Percentiles rank a stretch among this genome's conserved stretches.
Conservation (phyloP, 1,140 invertebrate genomes). For the Lycorma delicatula region DNA sequence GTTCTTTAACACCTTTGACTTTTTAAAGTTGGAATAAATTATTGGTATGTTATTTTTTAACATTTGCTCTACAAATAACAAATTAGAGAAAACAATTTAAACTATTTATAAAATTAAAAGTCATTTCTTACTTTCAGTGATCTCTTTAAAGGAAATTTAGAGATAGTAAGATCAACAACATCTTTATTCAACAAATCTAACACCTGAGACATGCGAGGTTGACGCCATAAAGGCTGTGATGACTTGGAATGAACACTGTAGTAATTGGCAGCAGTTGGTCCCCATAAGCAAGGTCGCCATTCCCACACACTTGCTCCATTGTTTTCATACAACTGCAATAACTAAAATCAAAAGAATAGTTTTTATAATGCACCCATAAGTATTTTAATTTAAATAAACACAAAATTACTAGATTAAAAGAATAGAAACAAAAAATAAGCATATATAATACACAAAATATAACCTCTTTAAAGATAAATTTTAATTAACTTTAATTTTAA, state of each 20-base stretch:
- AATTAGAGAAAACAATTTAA: too few relatives aligned
- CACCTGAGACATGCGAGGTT: slow-evolving; percentile 59
- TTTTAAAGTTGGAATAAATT: too few relatives aligned
- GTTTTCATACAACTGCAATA: slow-evolving; percentile 53
- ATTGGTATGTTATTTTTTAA: too few relatives aligned
- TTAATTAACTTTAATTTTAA: too few relatives aligned
- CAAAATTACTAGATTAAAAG: too few relatives aligned
- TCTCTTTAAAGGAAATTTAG: slow-evolving; percentile 50
- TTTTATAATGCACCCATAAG: background rate
- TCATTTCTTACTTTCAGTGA: slow-evolving; percentile 14
- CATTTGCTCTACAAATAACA: too few relatives aligned
- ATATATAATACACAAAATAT: too few relatives aligned
- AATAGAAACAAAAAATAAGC: too few relatives aligned
- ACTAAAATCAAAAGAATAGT: slow-evolving; percentile 28
- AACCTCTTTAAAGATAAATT: too few relatives aligned
- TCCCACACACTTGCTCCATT: slow-evolving; percentile 49
- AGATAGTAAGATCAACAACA: slow-evolving; percentile 53
- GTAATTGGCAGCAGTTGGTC: slow-evolving; percentile 61
- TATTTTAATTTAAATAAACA: background rate
- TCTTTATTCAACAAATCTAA: slow-evolving; percentile 57
- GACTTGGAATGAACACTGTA: slow-evolving; percentile 55
- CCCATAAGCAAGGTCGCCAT: slow-evolving; percentile 72
- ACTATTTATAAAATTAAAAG: background rate
- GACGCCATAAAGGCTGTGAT: slow-evolving; percentile 53
- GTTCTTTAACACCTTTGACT: too few relatives aligned